Evolutionary conservation across 2,888 invertebrate species (phyloP).

Genomic region (Drosophila meridionalis): DNA sequence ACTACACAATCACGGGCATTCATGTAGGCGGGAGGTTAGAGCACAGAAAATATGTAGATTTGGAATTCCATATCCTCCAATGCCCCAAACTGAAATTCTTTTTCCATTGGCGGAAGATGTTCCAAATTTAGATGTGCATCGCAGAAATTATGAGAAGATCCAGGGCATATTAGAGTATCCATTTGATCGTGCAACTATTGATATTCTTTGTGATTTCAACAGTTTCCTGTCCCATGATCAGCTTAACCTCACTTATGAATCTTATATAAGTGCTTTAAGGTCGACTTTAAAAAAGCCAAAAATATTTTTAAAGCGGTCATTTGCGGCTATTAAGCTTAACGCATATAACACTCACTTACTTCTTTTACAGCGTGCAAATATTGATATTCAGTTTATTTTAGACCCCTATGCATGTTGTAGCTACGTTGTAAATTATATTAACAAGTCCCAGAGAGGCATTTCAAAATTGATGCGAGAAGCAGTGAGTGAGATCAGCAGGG

Average conservation of each 20-base stretch:
- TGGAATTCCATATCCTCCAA: background rate
- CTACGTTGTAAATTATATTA: slow-evolving; percentile 3
- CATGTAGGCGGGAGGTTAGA: background rate
- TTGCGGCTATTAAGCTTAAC: background rate
- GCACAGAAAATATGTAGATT: background rate
- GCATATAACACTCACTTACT: background rate
- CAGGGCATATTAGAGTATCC: background rate
- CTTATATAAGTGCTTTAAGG: background rate
- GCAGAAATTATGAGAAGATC: background rate
- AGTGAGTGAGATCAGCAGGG: background rate
- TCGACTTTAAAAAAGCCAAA: background rate
- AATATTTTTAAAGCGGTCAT: too few species aligned
- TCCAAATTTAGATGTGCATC: background rate
- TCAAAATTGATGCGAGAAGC: background rate
- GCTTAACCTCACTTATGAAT: background rate
- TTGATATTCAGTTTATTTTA: slow-evolving; percentile 4
- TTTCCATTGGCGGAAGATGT: background rate
- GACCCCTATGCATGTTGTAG: slow-evolving; percentile 1
- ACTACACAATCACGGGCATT: background rate
- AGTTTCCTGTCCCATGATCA: too few species aligned
- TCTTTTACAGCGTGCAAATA: background rate
- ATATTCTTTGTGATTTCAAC: background rate
- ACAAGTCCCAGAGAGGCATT: background rate
- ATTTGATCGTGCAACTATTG: background rate
- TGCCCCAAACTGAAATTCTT: background rate